Conservation (phyloP, 1,140 invertebrate species). For the Rhynchophorus ferrugineus region DNA sequence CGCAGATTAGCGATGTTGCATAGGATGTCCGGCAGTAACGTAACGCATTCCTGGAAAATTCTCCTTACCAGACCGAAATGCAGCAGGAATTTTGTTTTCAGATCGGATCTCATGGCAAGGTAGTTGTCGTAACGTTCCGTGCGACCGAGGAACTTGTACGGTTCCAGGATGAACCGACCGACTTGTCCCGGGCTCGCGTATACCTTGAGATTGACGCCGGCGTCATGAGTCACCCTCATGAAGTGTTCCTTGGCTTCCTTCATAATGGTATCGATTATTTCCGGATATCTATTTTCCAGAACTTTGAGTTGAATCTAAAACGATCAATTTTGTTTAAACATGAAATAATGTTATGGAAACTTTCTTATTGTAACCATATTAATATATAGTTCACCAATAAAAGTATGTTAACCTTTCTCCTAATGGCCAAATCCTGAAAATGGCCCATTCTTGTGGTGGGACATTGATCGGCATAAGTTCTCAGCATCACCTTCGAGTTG, state of each 20-base stretch:
- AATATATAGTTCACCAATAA: background rate
- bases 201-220: conserved; percentile 29
- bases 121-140: conserved; percentile 52
- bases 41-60: conserved; percentile 49
- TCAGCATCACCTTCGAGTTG: conserved; percentile 25
- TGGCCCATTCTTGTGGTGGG: conserved; percentile 29
- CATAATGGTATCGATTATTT: conserved; percentile 22
- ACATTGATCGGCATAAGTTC: conserved; percentile 25
- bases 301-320: conserved; percentile 14
- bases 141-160: conserved; percentile 50
- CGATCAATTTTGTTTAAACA: no score
- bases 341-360: no score
- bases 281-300: conserved; percentile 17
- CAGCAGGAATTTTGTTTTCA: conserved; percentile 49
- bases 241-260: conserved; percentile 22
- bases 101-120: conserved; percentile 47
- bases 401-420: conserved; percentile 25
- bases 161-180: conserved; percentile 22
- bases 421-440: conserved; percentile 26
- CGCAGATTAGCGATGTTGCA: conserved; percentile 49
- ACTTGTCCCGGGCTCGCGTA: conserved; percentile 17
- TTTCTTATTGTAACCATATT: background rate
- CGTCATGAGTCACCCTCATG: conserved; percentile 23
- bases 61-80: conserved; percentile 55
- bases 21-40: conserved; percentile 46